Evolutionary conservation across 1,140 invertebrate species (phyloP), one percentile per base, ranked within the genome.

Genomic region (Musca domestica): DNA sequence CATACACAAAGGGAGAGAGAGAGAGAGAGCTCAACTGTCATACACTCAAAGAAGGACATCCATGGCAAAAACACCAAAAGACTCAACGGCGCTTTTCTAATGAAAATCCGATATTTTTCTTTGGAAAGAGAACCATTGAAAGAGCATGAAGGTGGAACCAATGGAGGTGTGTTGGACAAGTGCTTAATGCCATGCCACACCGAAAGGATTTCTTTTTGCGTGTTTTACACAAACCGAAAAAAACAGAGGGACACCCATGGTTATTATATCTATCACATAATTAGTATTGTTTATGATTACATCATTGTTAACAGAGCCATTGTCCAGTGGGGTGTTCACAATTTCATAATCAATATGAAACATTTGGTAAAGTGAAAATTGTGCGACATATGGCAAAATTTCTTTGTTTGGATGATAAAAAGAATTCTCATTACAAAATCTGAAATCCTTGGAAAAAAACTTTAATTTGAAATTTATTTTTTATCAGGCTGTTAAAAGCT

Each of bases 191-290:
- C 15, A 34, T 61, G 56, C 22, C 22, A 61, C 20, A 19, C n/a
- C 1, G 27, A 61, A 23, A 54, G 22, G 52, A 54, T 14, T 61
- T 34, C 34, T 10, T 34, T 30, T 7, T 34, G 34, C 6, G 27
- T n/a, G 27, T 34, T 19, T 61, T 17, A 30, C n/a, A 20, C 66
- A 67, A 52, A n/a, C n/a, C n/a, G n/a, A n/a, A 17, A 61, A 27
- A 20, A 9, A 10, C 17, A 49, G 41, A 17, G 23, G 64, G 14
- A 56, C 64, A 61, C 68, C 64, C 52, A 69, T 46, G 25, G 41
- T 7, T 61, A 49, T 56, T 48, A 61, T 58, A 66, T 69, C 64
- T 48, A 69, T 54, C 68, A 66, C 68, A 69, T 69, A 69, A 69
- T 69, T 69, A 69, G 68, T 52, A 30, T 66, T 30, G 52, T 17